Percentiles rank a stretch among this genome's conserved stretches.
These are phyloP conservation scores for Chlamydotis undulata DNA, from an alignment of 2,113 vertebrate species.

Conservation along the genomic window DNA sequence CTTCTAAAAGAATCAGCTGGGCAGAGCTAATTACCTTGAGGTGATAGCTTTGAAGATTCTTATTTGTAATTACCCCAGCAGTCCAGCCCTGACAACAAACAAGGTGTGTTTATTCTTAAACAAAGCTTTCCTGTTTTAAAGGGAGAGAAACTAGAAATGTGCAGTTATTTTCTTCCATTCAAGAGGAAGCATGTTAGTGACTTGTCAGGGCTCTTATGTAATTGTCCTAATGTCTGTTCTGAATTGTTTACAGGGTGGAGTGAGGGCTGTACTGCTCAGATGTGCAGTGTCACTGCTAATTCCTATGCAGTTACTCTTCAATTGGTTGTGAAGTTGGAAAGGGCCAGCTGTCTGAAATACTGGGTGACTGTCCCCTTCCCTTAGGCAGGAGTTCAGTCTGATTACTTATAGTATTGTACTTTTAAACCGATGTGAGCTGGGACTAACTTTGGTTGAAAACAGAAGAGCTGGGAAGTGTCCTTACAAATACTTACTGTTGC, in stretches of 20 bases:
- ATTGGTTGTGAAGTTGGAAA: background rate
- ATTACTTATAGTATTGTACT: rapidly evolving
- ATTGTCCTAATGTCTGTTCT: background rate
- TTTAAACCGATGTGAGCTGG: background rate
- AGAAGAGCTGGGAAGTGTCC: background rate
- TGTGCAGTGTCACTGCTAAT: background rate
- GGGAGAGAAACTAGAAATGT: background rate
- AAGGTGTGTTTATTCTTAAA: background rate
- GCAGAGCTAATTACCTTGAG: background rate
- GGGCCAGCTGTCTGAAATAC: rapidly evolving
- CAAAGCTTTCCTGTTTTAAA: background rate
- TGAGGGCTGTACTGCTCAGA: background rate
- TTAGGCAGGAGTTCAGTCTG: background rate
- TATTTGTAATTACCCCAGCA: background rate
- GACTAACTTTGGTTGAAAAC: background rate
- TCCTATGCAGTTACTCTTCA: background rate
- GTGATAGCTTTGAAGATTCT: background rate
- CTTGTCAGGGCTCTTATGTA: background rate
- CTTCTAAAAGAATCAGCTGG: background rate
- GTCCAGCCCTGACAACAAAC: background rate
- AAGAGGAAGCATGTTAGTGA: background rate
- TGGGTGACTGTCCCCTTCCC: background rate
- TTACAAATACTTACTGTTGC: background rate
- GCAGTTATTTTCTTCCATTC: background rate
- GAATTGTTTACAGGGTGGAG: background rate